Conservation (phyloP, 2,113 vertebrate species). For the Periophthalmus modestus region DNA sequence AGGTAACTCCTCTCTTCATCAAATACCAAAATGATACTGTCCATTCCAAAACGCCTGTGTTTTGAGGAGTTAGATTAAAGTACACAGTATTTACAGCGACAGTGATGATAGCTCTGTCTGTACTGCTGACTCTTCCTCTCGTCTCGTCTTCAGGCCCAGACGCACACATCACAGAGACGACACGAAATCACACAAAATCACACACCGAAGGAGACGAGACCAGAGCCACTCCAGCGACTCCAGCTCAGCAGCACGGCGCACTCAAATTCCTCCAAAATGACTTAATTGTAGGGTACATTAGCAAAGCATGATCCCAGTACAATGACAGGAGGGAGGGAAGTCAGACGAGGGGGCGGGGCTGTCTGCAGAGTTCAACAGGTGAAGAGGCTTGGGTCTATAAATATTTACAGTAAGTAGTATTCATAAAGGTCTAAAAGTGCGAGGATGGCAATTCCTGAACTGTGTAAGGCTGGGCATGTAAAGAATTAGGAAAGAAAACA, state of each 20-base stretch:
- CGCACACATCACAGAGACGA: not conserved
- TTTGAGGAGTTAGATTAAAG: conserved; percentile 20
- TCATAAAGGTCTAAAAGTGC: not conserved
- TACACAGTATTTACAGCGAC: not conserved
- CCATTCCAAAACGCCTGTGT: not conserved
- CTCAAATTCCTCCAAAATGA: conserved; percentile 6
- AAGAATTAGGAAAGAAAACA: too few species aligned
- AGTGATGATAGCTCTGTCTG: not conserved
- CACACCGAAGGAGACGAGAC: not conserved
- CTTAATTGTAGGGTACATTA: conserved; percentile 9
- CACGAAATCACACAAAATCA: conserved; percentile 1
- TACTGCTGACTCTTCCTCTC: conserved; percentile 1
- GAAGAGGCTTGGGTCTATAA: not conserved
- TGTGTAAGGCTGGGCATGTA: too few species aligned
- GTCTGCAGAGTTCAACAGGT: conserved; percentile 1
- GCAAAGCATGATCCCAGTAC: not conserved
- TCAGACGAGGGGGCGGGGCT: not conserved
- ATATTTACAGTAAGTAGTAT: not conserved
- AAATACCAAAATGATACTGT: not conserved
- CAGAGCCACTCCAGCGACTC: not conserved
- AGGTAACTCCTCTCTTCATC: not conserved
- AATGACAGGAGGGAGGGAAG: not conserved
- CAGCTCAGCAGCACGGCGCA: not conserved
- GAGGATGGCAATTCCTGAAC: too few species aligned
- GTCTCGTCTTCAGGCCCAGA: not conserved